phyloP scores from a whole-genome alignment of 30 jellyfish, hydroid and myxozoan genomes.

The Mastigias papua region DNA sequence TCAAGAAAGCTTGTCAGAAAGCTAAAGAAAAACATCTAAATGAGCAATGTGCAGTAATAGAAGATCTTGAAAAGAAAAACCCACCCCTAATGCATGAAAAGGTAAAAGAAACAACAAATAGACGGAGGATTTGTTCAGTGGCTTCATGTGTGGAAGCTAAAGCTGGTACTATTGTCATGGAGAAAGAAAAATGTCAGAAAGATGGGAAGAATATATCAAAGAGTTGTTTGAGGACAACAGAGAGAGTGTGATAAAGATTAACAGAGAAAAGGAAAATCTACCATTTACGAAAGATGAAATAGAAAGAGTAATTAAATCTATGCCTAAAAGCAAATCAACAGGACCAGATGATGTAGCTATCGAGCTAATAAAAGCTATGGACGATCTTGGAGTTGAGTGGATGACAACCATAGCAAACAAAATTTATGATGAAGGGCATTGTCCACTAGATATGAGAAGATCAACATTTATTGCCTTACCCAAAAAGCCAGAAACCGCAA shows the following conservation, averaged over 20 bases:
- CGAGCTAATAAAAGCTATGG: slow-evolving; percentile 11
- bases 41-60: not conserved
- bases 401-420: slow-evolving; percentile 7
- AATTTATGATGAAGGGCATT: slow-evolving; percentile 1
- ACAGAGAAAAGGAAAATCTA: not conserved
- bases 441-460: slow-evolving; percentile 1
- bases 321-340: slow-evolving; percentile 17
- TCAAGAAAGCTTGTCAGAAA: not conserved
- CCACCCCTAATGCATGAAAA: slow-evolving; percentile 15
- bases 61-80: not conserved
- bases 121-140: slow-evolving; percentile 15
- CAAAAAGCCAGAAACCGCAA: slow-evolving; percentile 16
- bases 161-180: slow-evolving; percentile 31
- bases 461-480: slow-evolving; percentile 27
- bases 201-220: slow-evolving; percentile 44
- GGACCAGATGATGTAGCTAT: slow-evolving; percentile 3
- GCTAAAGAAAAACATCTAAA: not conserved
- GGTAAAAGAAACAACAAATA: slow-evolving; percentile 21
- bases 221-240: slow-evolving; percentile 31
- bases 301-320: not conserved
- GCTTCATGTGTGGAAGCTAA: slow-evolving; percentile 28
- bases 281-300: not conserved
- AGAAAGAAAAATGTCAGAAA: slow-evolving; percentile 42
- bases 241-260: not conserved
- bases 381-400: slow-evolving; percentile 2